These are phyloP conservation scores for Gallinago nigripennis DNA, from an alignment of 2,797 vertebrate species.

Conservation along the genomic window DNA sequence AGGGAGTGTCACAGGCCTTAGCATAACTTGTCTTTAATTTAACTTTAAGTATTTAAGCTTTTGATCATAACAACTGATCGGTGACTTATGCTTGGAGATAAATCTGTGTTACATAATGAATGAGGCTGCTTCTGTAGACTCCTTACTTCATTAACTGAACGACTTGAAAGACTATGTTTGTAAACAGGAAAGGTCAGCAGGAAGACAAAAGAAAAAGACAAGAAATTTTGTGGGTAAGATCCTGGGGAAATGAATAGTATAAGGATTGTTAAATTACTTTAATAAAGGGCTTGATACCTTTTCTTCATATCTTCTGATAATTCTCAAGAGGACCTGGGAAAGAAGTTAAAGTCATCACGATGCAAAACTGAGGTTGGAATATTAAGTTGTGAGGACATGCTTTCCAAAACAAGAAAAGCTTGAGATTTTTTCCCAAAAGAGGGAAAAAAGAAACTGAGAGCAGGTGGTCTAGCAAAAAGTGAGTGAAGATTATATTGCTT, in stretches of 20 bases:
- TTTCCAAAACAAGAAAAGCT: background rate
- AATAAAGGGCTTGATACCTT: background rate
- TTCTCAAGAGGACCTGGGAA: background rate
- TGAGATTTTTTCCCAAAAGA: background rate
- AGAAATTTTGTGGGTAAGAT: background rate
- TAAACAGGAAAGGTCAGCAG: background rate
- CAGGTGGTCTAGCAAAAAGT: background rate
- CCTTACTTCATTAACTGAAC: background rate
- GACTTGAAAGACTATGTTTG: fast-evolving
- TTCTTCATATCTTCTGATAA: background rate
- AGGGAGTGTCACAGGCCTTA: background rate
- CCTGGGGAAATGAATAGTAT: background rate
- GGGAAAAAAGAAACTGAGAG: background rate
- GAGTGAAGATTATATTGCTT: background rate
- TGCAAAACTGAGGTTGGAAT: background rate
- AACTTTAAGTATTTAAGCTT: background rate
- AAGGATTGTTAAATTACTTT: background rate
- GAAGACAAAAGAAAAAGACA: background rate
- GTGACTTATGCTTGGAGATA: background rate
- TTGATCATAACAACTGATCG: background rate
- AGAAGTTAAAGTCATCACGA: background rate
- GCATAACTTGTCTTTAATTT: background rate
- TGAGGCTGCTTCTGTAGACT: background rate
- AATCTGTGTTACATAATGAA: background rate
- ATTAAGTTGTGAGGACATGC: background rate